Percentiles rank a stretch among this genome's conserved stretches.
Evolutionary conservation across 1,140 invertebrate genomes (phyloP).

Genomic region (Arion vulgaris): DNA sequence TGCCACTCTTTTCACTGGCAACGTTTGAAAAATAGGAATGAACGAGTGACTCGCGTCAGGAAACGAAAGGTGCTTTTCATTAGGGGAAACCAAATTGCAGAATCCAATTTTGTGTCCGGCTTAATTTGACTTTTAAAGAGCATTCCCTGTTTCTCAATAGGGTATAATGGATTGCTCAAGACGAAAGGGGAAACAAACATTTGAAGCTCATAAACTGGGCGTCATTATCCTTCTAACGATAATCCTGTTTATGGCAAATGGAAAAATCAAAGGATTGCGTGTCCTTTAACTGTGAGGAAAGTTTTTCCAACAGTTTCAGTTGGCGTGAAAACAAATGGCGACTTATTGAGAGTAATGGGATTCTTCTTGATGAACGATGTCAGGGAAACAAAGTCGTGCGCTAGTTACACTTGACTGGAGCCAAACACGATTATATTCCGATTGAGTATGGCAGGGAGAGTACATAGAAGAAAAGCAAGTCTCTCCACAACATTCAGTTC

Average conservation of each 20-base stretch:
- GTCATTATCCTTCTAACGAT: conserved; percentile 25
- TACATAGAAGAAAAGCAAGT: conserved; percentile 2
- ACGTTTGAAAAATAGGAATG: conserved; percentile 35
- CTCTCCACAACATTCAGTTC: neutral
- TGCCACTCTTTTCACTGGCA: neutral
- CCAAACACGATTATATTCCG: conserved; percentile 15
- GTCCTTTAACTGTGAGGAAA: conserved; percentile 15
- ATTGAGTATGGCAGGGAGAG: neutral
- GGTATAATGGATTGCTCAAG: conserved; percentile 38
- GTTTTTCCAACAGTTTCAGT: neutral
- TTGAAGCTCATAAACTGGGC: conserved; percentile 23
- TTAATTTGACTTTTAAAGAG: conserved; percentile 42
- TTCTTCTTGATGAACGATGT: conserved; percentile 5
- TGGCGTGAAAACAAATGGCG: conserved; percentile 21
- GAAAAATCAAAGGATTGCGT: conserved; percentile 26
- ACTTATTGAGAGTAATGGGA: conserved; percentile 19
- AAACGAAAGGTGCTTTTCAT: conserved; percentile 39
- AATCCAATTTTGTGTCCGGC: conserved; percentile 42
- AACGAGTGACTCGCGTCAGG: conserved; percentile 29
- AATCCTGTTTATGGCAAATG: conserved; percentile 39
- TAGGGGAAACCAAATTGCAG: conserved; percentile 38
- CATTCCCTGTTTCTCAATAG: conserved; percentile 38
- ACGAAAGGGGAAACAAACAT: conserved; percentile 24
- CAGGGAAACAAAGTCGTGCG: conserved; percentile 22
- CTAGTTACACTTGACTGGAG: conserved; percentile 10